Percentiles rank a stretch among this genome's conserved stretches.
Conservation (phyloP, 2,797 vertebrate species). For the Takifugu rubripes region DNA sequence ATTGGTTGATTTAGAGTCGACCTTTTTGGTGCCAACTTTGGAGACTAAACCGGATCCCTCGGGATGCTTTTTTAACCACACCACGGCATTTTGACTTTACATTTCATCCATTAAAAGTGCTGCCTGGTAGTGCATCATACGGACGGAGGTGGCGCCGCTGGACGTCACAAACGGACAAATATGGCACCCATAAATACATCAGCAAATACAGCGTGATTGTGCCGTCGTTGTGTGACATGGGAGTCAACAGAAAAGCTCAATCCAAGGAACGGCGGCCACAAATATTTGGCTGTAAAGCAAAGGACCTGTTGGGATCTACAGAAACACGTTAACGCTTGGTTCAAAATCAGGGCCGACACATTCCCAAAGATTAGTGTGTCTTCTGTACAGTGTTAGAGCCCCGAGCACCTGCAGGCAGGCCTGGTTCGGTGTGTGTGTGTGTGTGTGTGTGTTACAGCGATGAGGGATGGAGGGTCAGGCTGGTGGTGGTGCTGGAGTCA, state of each 20-base stretch:
- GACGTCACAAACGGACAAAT: conserved; percentile 52
- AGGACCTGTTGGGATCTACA: conserved; percentile 33
- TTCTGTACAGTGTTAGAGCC: conserved; percentile 14
- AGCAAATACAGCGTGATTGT: conserved; percentile 69
- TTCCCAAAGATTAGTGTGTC: conserved; percentile 19
- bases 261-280: conserved; percentile 45
- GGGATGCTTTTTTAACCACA: conserved; percentile 39
- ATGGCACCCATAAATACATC: conserved; percentile 51
- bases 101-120: conserved; percentile 49
- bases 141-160: conserved; percentile 34
- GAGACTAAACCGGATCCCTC: conserved; percentile 49
- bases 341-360: conserved; percentile 31
- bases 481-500: neutral
- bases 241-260: conserved; percentile 28
- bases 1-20: conserved; percentile 60
- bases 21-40: conserved; percentile 32
- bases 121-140: conserved; percentile 63
- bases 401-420: neutral
- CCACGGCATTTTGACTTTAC: conserved; percentile 55
- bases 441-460: conserved; percentile 8
- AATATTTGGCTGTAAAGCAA: conserved; percentile 56
- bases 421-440: conserved; percentile 3
- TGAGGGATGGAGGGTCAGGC: neutral
- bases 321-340: neutral
- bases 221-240: conserved; percentile 47